Evolutionary conservation across 2,888 invertebrate genomes (phyloP).

Genomic region (Drosophila histrio): DNA sequence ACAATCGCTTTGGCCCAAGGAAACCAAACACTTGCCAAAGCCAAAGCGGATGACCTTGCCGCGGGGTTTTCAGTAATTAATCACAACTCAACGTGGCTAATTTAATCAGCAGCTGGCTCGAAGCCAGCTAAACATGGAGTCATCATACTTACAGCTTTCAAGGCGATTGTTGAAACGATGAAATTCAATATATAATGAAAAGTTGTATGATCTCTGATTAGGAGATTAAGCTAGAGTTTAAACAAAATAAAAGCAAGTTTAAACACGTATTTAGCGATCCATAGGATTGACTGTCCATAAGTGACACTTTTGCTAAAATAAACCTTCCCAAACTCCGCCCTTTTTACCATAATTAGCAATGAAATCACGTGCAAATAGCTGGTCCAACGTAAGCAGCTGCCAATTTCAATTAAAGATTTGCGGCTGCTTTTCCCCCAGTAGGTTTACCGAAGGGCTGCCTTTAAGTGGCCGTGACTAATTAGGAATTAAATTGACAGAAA

Average conservation of each 20-base stretch:
- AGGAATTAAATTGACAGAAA: slow-evolving; percentile 72
- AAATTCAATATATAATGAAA: slow-evolving; percentile 21
- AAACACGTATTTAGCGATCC: slow-evolving; percentile 18
- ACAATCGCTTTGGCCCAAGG: slow-evolving; percentile 30
- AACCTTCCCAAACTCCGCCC: background rate
- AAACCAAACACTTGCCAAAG: slow-evolving; percentile 42
- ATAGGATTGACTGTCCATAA: background rate
- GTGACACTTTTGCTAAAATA: slow-evolving; percentile 40
- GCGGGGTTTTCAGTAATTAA: slow-evolving; percentile 43
- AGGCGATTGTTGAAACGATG: slow-evolving; percentile 17
- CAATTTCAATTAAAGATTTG: slow-evolving; percentile 69
- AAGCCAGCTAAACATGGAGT: slow-evolving; percentile 15
- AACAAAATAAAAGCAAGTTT: slow-evolving; percentile 7
- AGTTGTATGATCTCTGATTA: slow-evolving; percentile 44
- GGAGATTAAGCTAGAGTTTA: slow-evolving; percentile 35
- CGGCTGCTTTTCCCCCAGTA: slow-evolving; percentile 14
- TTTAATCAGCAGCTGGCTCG: slow-evolving; percentile 38
- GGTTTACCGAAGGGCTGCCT: slow-evolving; percentile 16
- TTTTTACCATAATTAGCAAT: slow-evolving; percentile 67
- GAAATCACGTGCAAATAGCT: slow-evolving; percentile 67
- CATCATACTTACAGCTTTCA: slow-evolving; percentile 12
- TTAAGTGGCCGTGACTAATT: slow-evolving; percentile 73
- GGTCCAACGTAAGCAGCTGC: slow-evolving; percentile 61
- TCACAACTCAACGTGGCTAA: slow-evolving; percentile 45
- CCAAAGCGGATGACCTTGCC: slow-evolving; percentile 33